Evolutionary conservation across 2,797 vertebrate species (phyloP).

Genomic region (Gastrophryne carolinensis): DNA sequence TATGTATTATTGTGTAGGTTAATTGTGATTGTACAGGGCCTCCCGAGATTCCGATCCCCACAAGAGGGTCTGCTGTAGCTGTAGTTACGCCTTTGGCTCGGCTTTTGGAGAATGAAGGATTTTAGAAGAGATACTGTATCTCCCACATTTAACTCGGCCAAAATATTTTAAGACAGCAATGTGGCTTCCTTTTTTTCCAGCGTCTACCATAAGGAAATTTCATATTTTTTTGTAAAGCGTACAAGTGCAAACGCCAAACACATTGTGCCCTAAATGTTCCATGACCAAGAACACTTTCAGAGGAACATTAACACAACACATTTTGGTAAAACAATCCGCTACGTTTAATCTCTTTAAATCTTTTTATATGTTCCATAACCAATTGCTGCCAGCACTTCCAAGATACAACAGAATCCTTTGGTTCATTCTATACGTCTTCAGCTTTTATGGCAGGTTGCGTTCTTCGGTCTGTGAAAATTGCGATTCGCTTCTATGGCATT

Average conservation of each 20-base stretch:
- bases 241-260: not conserved
- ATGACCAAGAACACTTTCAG: constrained; percentile 61
- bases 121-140: not conserved
- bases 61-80: no score
- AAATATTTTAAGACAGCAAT: not conserved
- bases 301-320: constrained; percentile 61
- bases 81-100: no score
- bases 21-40: no score
- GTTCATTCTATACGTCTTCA: constrained; percentile 54
- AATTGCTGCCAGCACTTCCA: constrained; percentile 62
- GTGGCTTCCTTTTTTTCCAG: not conserved
- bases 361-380: constrained; percentile 62
- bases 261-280: constrained; percentile 46
- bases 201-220: not conserved
- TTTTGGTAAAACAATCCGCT: constrained; percentile 67
- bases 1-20: no score
- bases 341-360: constrained; percentile 58
- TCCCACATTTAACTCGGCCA: not conserved
- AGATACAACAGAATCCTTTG: constrained; percentile 58
- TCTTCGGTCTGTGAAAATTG: constrained; percentile 22
- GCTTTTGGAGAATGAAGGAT: no score
- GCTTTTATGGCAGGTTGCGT: constrained; percentile 57
- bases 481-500: not conserved
- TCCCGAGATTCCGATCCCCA: no score
- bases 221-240: not conserved